Base-by-base conservation (phyloP, 2,797 vertebrate genomes). In the Gymnothorax reevesii region DNA sequence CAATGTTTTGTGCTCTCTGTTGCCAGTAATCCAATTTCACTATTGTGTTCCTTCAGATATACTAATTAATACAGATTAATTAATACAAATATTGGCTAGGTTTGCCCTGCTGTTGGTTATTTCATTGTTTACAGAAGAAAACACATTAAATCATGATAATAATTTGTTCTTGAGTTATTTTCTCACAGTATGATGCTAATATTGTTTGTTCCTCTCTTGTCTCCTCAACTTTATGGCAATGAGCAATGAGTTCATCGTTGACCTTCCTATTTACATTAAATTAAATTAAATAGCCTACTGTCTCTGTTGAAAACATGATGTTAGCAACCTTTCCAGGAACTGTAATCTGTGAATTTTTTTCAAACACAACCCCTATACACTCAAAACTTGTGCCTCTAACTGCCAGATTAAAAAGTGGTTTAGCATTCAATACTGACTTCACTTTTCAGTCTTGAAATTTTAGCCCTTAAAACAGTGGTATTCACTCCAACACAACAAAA, bases 221-320 rank as follows among this genome's bases (percentile, higher is more conserved):
- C 87, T 77, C 85, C 77, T 82, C 84, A 71, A 85, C 87, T 87
- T 75, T 84, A 88, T 87, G 86, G 87, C 87, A 91, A 90, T 91
- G 89, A 93, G 90, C 90, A 89, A 91, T 88, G 66, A 88, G 88
- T 88, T 88, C 91, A 87, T 87, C 89, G 87, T 85, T 86, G 89
- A 83, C 71, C 89, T 88, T 90, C 57, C 75, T 89, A 90, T 87
- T 87, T 83, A 82, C 87, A 79, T 90, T 86, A 93, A 88, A 87
- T 13, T 57, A 88, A 87, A 86, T 54, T 83, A 84, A 92, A 88
- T 60, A 42, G 33, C 33, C 33, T 42, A 89, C 84, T 88, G 88
- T 90, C 89, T 90, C 93, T 91, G 92, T 80, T 20, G 73, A 91
- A 89, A 86, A 84, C 88, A 88, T 90, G 87, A 89, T 88, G 89